Conservation (phyloP, 2,888 invertebrate species). For the Clunio marinus region DNA sequence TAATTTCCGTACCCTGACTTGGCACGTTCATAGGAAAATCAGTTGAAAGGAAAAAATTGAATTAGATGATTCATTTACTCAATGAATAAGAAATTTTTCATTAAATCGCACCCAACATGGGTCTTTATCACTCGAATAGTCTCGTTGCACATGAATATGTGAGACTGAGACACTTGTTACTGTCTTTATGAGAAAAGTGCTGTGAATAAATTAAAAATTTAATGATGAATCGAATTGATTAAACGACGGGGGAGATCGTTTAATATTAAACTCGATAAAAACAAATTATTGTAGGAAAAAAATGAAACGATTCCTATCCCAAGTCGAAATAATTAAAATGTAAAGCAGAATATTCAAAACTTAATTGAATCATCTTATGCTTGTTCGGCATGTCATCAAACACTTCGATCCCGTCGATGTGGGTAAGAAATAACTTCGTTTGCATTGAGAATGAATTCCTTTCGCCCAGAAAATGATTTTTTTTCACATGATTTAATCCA, state of each 20-base stretch:
- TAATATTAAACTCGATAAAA: background rate
- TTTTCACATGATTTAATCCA: background rate
- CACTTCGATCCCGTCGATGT: no score
- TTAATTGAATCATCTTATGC: no score
- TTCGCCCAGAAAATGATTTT: background rate
- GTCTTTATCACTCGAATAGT: no score
- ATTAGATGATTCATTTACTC: conserved; percentile 16
- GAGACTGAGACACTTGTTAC: no score
- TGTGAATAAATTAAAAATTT: background rate
- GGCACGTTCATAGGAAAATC: background rate
- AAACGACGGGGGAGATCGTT: background rate
- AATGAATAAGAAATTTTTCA: background rate
- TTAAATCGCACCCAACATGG: no score
- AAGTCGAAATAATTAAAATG: background rate
- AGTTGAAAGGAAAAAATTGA: background rate
- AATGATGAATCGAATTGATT: background rate
- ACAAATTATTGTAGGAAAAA: background rate
- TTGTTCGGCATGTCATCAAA: no score
- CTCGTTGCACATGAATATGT: no score
- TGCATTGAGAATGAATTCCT: no score
- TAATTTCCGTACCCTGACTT: background rate
- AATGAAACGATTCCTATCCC: background rate
- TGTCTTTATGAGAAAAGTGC: background rate
- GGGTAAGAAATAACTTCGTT: no score
- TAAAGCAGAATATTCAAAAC: background rate